Evolutionary conservation across 2,888 invertebrate species (phyloP).

Genomic region (Geophilus truncorum): DNA sequence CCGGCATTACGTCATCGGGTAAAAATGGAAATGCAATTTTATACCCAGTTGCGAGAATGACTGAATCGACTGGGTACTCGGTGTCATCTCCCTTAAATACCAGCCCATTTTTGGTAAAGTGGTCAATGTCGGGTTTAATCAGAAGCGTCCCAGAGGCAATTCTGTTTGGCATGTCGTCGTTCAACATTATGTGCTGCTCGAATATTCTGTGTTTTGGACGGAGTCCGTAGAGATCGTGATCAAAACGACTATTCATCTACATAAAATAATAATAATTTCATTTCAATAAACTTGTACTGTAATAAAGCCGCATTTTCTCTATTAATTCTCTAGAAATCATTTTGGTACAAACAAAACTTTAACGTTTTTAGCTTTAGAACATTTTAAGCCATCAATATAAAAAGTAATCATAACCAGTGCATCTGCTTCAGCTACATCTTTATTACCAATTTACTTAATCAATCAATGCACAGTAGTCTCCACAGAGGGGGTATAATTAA

Average conservation of each 20-base stretch:
- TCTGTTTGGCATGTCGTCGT: slow-evolving; percentile 50
- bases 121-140: slow-evolving; percentile 43
- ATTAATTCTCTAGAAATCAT: too few relatives aligned
- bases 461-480: too few relatives aligned
- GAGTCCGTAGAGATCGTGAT: slow-evolving; percentile 47
- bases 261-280: not conserved
- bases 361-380: too few relatives aligned
- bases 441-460: too few relatives aligned
- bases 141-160: slow-evolving; percentile 45
- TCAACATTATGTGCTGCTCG: slow-evolving; percentile 40
- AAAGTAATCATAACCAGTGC: too few relatives aligned
- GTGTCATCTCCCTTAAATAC: slow-evolving; percentile 40
- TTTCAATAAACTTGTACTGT: too few relatives aligned
- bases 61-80: slow-evolving; percentile 32
- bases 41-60: slow-evolving; percentile 36
- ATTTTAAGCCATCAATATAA: too few relatives aligned
- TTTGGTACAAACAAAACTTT: too few relatives aligned
- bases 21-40: slow-evolving; percentile 34
- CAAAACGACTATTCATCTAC: slow-evolving; percentile 44
- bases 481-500: too few relatives aligned
- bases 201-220: slow-evolving; percentile 43
- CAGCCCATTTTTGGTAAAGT: slow-evolving; percentile 42
- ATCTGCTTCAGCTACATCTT: too few relatives aligned
- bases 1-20: not conserved
- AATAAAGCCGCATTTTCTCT: too few relatives aligned